A percentile compares a stretch with the other conserved stretches of the same genome.
Conservation (phyloP, 2,113 vertebrate species). For the Strix aluco region DNA sequence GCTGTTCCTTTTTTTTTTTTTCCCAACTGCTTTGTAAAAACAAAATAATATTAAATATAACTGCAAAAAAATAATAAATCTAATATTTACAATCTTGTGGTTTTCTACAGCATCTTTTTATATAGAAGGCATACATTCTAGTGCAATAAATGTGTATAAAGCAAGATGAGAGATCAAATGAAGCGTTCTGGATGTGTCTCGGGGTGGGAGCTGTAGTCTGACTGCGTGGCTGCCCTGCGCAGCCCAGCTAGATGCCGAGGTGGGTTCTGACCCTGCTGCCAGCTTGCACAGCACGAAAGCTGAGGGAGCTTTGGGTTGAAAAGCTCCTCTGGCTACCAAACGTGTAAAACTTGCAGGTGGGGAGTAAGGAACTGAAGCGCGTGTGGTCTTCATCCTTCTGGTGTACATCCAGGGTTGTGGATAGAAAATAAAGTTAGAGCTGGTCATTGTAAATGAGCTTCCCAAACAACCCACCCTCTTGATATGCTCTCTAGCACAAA, state of each 20-base stretch:
- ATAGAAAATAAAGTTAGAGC: not conserved
- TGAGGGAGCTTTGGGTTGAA: not conserved
- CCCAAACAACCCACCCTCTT: not conserved
- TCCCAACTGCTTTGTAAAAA: conserved; percentile 65
- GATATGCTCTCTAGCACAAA: not conserved
- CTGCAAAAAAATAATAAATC: conserved; percentile 7
- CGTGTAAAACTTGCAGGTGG: not conserved
- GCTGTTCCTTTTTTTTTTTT: conserved; percentile 52
- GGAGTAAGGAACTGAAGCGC: not conserved
- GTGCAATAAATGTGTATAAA: not conserved
- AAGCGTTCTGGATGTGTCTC: not conserved
- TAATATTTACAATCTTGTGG: not conserved
- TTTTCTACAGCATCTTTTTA: conserved; percentile 43
- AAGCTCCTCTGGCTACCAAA: not conserved
- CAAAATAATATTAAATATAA: conserved; percentile 60
- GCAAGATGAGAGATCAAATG: not conserved
- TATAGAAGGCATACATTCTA: not conserved
- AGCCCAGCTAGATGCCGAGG: not conserved
- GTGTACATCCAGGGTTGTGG: not conserved
- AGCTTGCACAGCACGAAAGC: not conserved
- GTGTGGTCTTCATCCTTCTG: not conserved
- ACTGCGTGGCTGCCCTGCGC: not conserved
- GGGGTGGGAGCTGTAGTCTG: not conserved
- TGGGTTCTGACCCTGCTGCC: not conserved
- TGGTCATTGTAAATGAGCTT: not conserved